These are phyloP conservation scores for Coracopsis vasa DNA, from an alignment of 2,113 vertebrate species.

Conservation along the genomic window DNA sequence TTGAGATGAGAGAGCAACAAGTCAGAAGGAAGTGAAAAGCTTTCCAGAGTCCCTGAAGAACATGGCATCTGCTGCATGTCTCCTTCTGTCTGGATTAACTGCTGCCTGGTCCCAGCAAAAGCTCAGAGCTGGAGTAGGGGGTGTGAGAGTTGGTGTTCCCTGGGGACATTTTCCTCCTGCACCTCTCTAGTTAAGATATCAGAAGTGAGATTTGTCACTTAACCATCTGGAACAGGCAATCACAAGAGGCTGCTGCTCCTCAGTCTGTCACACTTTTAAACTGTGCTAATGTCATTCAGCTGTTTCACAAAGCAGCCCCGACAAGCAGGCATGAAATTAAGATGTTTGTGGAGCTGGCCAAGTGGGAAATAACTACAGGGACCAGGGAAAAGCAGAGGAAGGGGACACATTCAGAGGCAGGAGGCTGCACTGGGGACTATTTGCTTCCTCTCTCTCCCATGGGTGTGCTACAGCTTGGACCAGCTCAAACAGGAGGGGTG, in stretches of 20 bases:
- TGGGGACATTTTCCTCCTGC: background rate
- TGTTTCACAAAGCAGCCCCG: slow-evolving; percentile 63
- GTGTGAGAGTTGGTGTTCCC: background rate
- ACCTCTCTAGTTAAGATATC: slow-evolving; percentile 62
- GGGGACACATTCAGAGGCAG: background rate
- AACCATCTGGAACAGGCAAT: slow-evolving; percentile 65
- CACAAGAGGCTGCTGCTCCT: slow-evolving; percentile 59
- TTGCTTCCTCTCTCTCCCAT: background rate
- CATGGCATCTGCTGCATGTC: background rate
- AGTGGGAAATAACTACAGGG: slow-evolving; percentile 39
- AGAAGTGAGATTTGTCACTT: slow-evolving; percentile 66
- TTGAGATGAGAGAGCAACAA: slow-evolving; percentile 4
- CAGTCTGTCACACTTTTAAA: slow-evolving; percentile 65
- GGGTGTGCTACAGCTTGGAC: background rate
- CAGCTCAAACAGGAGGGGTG: background rate
- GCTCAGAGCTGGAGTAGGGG: background rate
- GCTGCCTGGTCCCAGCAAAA: background rate
- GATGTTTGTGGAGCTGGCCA: slow-evolving; percentile 47
- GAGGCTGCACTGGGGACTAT: background rate
- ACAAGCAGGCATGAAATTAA: slow-evolving; percentile 70
- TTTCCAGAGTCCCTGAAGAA: background rate
- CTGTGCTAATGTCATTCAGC: slow-evolving; percentile 67
- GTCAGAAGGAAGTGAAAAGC: background rate
- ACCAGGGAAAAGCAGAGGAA: background rate
- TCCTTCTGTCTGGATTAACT: background rate